Base-by-base conservation (phyloP, 2,797 vertebrate genomes). In the Oreonectes daqikongensis region DNA sequence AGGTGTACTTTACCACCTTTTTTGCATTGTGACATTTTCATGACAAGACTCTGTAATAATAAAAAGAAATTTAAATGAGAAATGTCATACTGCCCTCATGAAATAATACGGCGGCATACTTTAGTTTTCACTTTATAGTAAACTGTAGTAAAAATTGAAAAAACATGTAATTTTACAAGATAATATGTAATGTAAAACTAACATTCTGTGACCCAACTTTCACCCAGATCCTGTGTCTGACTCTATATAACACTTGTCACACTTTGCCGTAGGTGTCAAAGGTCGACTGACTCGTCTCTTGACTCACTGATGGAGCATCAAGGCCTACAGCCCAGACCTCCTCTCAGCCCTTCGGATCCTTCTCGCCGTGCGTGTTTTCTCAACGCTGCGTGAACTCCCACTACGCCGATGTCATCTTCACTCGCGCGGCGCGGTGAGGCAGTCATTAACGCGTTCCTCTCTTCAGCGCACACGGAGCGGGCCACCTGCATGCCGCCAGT, bases 391-490 rank as follows among this genome's bases (percentile, higher is more conserved):
- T 46, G 44, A 38, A 76, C 74, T 30, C 79, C 82, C 72, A 71
- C 71, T 20, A 64, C 12, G 28, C 28, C 66, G 44, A 61, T 72
- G 70, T 78, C 82, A 72, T 72, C 70, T 69, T 42, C 50, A 50
- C 69, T 80, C 46, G 24, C 24, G 60, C 60, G 2, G 65, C 69
- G 81, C 75, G 69, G 72, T 50, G 69, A 73, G 74, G 57, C 79
- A 79, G 70, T 84, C 83, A 83, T 87, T 83, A 87, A 53, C 71
- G 42, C 48, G 69, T 74, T 79, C 71, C 20, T 79, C 69, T 81
- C 77, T 71, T 57, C 74, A 12, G 69, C 67, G 42, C 57, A 76
- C 72, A 28, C 38, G 28, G 48, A 69, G 44, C 40, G 30, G 52
- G 53, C 80, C 85, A 84, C 83, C 81, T 83, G 81, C 69, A 68